These are phyloP conservation scores for Characodon lateralis DNA, from an alignment of 2,797 vertebrate species.

Conservation along the genomic window DNA sequence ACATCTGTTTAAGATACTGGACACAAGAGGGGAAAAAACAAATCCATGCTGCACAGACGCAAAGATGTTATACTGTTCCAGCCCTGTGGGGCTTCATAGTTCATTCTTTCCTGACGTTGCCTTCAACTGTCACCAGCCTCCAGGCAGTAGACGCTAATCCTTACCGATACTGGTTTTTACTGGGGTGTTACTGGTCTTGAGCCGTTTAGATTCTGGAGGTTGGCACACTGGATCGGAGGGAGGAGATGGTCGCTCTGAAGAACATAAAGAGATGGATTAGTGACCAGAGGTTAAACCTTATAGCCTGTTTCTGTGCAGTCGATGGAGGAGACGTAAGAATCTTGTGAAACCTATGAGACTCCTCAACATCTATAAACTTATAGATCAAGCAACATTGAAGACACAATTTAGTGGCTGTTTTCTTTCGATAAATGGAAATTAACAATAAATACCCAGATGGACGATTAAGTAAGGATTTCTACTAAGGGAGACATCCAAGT, in stretches of 20 bases:
- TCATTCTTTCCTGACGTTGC: not conserved
- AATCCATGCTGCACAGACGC: not conserved
- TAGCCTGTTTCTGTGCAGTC: not conserved
- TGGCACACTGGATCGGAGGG: conserved; percentile 82
- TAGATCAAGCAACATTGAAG: not conserved
- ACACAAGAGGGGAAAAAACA: conserved; percentile 5
- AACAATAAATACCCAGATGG: not conserved
- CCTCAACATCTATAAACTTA: too few species aligned
- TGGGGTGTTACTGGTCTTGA: conserved; percentile 75
- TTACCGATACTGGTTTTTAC: conserved; percentile 32
- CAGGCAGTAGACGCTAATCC: conserved; percentile 30
- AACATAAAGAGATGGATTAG: conserved; percentile 18
- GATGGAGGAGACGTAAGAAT: not conserved
- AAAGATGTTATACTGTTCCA: conserved; percentile 4
- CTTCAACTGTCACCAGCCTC: conserved; percentile 1
- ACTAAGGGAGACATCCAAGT: not conserved
- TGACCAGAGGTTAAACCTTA: not conserved
- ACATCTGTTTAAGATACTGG: conserved; percentile 28
- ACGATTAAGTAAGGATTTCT: not conserved
- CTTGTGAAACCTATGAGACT: not conserved
- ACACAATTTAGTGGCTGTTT: not conserved
- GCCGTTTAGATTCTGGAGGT: conserved; percentile 86
- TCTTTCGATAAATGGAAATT: not conserved
- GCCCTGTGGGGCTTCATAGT: not conserved
- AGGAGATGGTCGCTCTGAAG: conserved; percentile 83